These are phyloP conservation scores for Genyomyrus donnyi DNA, from an alignment of 2,113 vertebrate genomes.

Conservation along the genomic window DNA sequence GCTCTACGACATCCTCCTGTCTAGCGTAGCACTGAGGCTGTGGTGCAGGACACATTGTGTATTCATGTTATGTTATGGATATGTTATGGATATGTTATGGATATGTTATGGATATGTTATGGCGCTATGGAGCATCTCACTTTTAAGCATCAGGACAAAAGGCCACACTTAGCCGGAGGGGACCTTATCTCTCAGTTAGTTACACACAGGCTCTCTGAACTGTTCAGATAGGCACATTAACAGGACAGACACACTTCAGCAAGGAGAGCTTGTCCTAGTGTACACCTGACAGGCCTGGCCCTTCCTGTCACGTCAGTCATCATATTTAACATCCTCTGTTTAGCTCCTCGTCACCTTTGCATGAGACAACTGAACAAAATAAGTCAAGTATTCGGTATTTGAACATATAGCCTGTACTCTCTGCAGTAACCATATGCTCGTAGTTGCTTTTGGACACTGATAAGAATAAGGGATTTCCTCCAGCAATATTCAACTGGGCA, in stretches of 20 bases:
- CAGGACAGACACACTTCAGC: slow-evolving; percentile 31
- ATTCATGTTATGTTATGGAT: background rate
- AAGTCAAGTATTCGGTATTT: background rate
- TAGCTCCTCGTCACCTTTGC: background rate
- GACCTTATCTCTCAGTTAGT: slow-evolving; percentile 42
- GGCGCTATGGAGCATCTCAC: slow-evolving; percentile 20
- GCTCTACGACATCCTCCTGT: slow-evolving; percentile 23
- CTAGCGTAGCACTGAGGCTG: slow-evolving; percentile 27
- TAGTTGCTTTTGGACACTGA: background rate
- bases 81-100: background rate
- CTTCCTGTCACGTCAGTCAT: background rate
- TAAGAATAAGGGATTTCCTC: background rate
- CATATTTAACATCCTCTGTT: background rate
- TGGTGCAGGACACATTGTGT: slow-evolving; percentile 28
- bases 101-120: background rate
- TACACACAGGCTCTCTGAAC: slow-evolving; percentile 30
- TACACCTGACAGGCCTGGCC: background rate
- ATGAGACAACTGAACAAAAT: background rate
- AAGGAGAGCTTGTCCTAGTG: slow-evolving; percentile 6
- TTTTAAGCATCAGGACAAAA: slow-evolving; percentile 40
- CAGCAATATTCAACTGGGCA: background rate
- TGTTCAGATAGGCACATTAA: slow-evolving; percentile 32
- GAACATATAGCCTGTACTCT: background rate
- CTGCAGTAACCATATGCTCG: background rate
- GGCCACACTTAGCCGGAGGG: slow-evolving; percentile 40